These are phyloP conservation scores for Pocota personata DNA, from an alignment of 2,888 invertebrate species.

Conservation along the genomic window DNA sequence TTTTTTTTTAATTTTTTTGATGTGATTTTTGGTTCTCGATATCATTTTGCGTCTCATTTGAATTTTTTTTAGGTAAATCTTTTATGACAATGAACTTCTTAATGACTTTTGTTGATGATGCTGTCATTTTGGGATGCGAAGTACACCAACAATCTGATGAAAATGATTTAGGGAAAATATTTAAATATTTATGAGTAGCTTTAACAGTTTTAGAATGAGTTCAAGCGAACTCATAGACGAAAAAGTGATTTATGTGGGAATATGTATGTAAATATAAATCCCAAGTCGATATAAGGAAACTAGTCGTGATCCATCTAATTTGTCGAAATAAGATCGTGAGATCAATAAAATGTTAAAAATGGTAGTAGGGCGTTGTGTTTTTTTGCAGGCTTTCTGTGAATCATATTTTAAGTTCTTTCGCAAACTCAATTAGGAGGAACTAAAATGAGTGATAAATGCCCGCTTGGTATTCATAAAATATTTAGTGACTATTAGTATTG, in stretches of 20 bases:
- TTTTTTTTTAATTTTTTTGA: background rate
- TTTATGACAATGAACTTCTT: constrained; percentile 13
- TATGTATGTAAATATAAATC: background rate
- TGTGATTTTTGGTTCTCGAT: background rate
- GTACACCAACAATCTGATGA: background rate
- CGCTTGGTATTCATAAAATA: background rate
- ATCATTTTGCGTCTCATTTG: background rate
- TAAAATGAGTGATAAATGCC: background rate
- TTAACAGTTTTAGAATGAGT: background rate
- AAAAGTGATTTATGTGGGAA: constrained; percentile 24
- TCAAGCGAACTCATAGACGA: background rate
- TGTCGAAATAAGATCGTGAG: background rate
- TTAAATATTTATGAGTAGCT: constrained; percentile 23
- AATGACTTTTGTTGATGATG: constrained; percentile 7
- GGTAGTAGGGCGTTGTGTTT: background rate
- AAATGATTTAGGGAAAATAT: background rate
- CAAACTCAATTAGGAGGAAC: background rate
- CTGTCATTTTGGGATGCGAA: background rate
- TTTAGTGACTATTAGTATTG: background rate
- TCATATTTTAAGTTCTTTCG: background rate
- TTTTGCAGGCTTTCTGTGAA: background rate
- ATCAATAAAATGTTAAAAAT: constrained; percentile 1
- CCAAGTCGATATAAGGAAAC: background rate
- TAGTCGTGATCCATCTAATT: background rate
- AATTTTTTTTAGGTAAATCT: constrained; percentile 7